Conservation (phyloP, 1,140 invertebrate species). For the Drosophila nasuta region DNA sequence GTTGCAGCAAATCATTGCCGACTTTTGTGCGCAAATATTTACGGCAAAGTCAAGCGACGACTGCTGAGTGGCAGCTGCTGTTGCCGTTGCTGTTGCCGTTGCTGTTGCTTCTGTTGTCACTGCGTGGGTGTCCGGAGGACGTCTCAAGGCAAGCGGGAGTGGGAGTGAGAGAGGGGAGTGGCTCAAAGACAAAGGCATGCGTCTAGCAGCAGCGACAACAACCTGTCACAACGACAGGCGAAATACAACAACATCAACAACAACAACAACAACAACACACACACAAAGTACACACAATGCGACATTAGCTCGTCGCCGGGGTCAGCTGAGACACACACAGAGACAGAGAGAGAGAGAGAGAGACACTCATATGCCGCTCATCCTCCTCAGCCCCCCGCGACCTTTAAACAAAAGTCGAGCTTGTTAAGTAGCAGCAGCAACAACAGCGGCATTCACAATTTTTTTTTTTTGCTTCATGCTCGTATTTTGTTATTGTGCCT, state of each 20-base stretch:
- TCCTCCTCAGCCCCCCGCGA: conserved; percentile 28
- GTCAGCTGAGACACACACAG: conserved; percentile 26
- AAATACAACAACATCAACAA: conserved; percentile 3
- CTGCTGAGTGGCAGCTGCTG: conserved; percentile 62
- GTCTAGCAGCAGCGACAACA: conserved; percentile 73
- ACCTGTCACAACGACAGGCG: conserved; percentile 74
- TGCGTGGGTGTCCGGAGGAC: conserved; percentile 14
- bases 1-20: conserved; percentile 78
- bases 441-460: conserved; percentile 14
- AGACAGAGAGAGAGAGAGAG: too few relatives aligned
- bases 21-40: conserved; percentile 82
- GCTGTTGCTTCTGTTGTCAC: conserved; percentile 6
- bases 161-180: conserved; percentile 7
- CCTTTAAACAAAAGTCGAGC: conserved; percentile 77
- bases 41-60: conserved; percentile 61
- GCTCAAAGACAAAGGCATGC: conserved; percentile 72
- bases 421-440: conserved; percentile 53
- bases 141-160: background rate
- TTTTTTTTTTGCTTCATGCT: conserved; percentile 1
- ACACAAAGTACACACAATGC: conserved; percentile 65
- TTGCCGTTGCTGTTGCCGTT: conserved; percentile 11
- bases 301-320: conserved; percentile 58
- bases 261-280: background rate
- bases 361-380: background rate
- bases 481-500: conserved; percentile 16